Conservation (phyloP, 2,113 vertebrate genomes). For the Austrofundulus limnaeus region DNA sequence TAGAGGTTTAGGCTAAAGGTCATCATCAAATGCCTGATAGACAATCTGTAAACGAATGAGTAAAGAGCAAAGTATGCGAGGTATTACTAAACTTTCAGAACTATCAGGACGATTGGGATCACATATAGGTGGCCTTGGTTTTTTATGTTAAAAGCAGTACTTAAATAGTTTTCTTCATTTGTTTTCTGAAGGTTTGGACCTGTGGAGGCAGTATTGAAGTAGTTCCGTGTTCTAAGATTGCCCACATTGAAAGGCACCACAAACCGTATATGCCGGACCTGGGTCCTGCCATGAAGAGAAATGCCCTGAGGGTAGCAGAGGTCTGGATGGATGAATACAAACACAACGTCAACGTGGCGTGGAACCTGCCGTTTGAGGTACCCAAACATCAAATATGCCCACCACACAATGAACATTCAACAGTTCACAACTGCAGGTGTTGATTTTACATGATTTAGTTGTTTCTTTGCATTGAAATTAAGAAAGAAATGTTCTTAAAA, state of each 20-base stretch:
- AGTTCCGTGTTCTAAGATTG: conserved; percentile 80
- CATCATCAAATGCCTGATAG: too few species aligned
- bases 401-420: not conserved
- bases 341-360: conserved; percentile 77
- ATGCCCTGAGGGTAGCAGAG: conserved; percentile 78
- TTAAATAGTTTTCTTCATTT: not conserved
- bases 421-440: not conserved
- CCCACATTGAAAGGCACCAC: conserved; percentile 80
- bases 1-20: too few species aligned
- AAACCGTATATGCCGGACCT: conserved; percentile 80
- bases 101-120: not conserved
- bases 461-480: not conserved
- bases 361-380: conserved; percentile 81
- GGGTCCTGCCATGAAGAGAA: conserved; percentile 56
- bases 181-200: conserved; percentile 75
- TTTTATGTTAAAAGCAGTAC: not conserved
- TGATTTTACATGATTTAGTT: not conserved
- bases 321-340: conserved; percentile 86
- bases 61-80: too few species aligned
- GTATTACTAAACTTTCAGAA: not conserved
- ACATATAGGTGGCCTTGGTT: too few species aligned
- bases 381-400: not conserved
- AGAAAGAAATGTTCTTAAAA: not conserved
- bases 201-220: conserved; percentile 83
- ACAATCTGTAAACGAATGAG: too few species aligned